Conservation (phyloP, 1,140 invertebrate species). For the Aphis gossypii region DNA sequence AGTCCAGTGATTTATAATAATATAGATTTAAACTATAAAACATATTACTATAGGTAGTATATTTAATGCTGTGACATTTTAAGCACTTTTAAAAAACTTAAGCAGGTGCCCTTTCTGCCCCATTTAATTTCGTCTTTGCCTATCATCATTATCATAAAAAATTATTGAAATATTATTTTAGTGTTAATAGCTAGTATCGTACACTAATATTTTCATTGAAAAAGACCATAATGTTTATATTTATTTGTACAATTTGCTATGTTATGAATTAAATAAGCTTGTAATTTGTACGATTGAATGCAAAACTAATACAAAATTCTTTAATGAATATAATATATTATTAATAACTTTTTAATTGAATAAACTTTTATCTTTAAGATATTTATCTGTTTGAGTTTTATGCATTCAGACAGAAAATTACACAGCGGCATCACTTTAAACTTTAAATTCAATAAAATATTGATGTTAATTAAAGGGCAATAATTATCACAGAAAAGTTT, state of each 20-base stretch:
- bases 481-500: neutral
- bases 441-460: slow-evolving; percentile 15
- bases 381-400: neutral
- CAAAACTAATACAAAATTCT: neutral
- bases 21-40: neutral
- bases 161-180: neutral
- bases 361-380: neutral
- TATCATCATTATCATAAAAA: neutral
- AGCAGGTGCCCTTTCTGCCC: neutral
- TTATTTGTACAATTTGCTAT: neutral
- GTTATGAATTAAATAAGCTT: neutral
- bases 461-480: neutral
- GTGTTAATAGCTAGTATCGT: neutral
- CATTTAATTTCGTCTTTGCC: neutral
- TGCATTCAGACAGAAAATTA: neutral
- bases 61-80: neutral
- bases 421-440: slow-evolving; percentile 13
- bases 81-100: neutral
- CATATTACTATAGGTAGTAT: neutral
- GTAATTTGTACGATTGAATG: neutral
- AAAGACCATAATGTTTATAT: neutral
- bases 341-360: slow-evolving; percentile 19
- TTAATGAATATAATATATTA: neutral
- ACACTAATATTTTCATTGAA: neutral
- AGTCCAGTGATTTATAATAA: neutral